Conservation (phyloP, 37 sponge, comb jelly and placozoan species). For the Spongia lamella region DNA sequence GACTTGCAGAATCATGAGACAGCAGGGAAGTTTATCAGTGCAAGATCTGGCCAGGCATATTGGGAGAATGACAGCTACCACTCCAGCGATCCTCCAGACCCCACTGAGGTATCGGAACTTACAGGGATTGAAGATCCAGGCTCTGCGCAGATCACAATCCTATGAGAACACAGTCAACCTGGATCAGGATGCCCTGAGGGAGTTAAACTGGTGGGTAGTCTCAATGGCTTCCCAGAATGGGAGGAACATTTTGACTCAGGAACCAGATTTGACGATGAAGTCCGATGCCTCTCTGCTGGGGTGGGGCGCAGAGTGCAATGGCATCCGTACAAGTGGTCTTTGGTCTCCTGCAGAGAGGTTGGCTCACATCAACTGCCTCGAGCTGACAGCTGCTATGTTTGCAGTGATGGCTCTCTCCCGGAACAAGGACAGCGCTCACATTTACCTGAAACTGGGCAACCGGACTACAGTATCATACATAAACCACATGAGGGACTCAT, state of each 20-base stretch:
- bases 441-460: too few relatives aligned
- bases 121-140: conserved; percentile 15
- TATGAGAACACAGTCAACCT: conserved; percentile 11
- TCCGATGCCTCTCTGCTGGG: conserved; percentile 47
- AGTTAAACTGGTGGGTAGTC: conserved; percentile 28
- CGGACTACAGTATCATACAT: conserved; percentile 28
- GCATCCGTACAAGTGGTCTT: conserved; percentile 21
- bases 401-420: too few relatives aligned
- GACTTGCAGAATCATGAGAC: neutral
- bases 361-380: too few relatives aligned
- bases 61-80: conserved; percentile 24
- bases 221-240: conserved; percentile 37
- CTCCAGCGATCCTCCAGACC: conserved; percentile 30
- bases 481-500: conserved; percentile 41
- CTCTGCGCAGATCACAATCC: neutral
- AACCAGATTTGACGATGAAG: conserved; percentile 17
- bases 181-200: conserved; percentile 1
- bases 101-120: conserved; percentile 33
- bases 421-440: too few relatives aligned
- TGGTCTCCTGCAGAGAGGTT: conserved; percentile 38
- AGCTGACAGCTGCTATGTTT: too few relatives aligned
- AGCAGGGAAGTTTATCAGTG: too few relatives aligned
- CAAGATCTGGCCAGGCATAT: neutral
- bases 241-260: too few relatives aligned
- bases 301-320: conserved; percentile 29